These are phyloP conservation scores for Ciconia boyciana DNA, from an alignment of 2,113 vertebrate genomes.

Conservation along the genomic window DNA sequence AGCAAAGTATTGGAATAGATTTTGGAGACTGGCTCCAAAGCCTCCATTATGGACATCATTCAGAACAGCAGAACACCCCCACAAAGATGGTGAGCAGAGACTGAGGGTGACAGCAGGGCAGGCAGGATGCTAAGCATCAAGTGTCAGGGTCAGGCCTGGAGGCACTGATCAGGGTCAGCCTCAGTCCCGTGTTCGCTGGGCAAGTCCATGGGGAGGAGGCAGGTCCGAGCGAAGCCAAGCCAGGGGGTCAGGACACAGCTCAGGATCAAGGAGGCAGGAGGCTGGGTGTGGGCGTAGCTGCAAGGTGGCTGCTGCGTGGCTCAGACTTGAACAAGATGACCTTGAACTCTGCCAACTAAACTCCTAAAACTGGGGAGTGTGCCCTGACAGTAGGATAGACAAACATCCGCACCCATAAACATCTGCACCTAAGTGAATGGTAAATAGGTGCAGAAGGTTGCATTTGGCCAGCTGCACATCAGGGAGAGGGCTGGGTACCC, in stretches of 20 bases:
- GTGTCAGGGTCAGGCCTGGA: neutral
- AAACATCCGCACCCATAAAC: neutral
- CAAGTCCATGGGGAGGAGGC: neutral
- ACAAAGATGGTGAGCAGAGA: neutral
- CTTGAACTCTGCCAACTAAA: neutral
- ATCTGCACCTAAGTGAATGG: neutral
- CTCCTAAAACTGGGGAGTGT: neutral
- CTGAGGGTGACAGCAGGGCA: neutral
- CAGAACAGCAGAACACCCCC: neutral
- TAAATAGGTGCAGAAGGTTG: neutral
- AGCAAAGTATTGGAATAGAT: neutral
- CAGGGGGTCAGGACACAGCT: neutral
- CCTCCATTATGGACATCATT: neutral
- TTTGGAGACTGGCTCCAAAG: neutral
- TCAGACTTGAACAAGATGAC: neutral
- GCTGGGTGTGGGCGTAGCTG: neutral
- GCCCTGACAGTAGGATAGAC: neutral
- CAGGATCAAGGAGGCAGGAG: neutral
- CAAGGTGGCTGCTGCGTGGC: accelerated
- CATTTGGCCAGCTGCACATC: neutral
- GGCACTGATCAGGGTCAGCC: neutral
- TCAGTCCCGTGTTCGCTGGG: accelerated
- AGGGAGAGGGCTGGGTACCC: neutral
- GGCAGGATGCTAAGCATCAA: neutral
- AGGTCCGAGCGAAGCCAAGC: neutral